Evolutionary conservation across 2,888 invertebrate species (phyloP), one percentile per base, ranked within the genome.

Genomic region (Agriopis aurantiaria): DNA sequence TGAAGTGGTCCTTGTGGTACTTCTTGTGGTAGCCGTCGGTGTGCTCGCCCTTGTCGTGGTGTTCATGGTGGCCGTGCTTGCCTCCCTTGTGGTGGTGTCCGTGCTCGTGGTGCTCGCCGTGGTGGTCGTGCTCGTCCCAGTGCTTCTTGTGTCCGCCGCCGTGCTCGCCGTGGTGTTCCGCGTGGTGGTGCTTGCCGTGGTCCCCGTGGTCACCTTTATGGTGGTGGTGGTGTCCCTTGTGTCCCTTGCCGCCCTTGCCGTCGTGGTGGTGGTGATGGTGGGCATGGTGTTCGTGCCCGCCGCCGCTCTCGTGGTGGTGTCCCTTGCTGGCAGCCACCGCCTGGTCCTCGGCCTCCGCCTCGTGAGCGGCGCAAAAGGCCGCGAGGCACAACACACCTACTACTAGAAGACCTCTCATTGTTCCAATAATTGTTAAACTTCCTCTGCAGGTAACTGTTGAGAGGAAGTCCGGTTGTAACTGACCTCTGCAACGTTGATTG

Each of bases 1-100:
- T 96, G 91, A 96, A 97, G 89, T 98, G 98, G 81, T 98, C 97
- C 89, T 98, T 98, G 91, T 97, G 97, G 82, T 97, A 95, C 82
- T 97, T 97, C 91, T 97, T 97, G 88, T 98, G 97, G 90, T 96
- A 97, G 8, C 97, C 97, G 78, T 97, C 96, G 66, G 96, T 96
- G 81, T 97, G 97, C 81, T 97, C 97, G 0, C 97, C 97, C 85
- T 97, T 97, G 84, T 97, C 97, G 89, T 97, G 97, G 51, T 97
- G 97, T 78, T 97, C 97, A 81, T 97, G 97, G 82, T 97, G 96
- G n/a, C 96, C 97, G 85, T 96, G 96, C 84, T 97, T 97, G 46
- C 95, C 96, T 8, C 96, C 97, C 85, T 97, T 97, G 85, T 97
- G 96, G 73, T 96, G 96, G 79, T 97, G 96, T 7, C 96, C 97